Percentiles rank a stretch among this genome's conserved stretches.
phyloP scores from a whole-genome alignment of 2,113 vertebrate species.

The Xenopus borealis region DNA sequence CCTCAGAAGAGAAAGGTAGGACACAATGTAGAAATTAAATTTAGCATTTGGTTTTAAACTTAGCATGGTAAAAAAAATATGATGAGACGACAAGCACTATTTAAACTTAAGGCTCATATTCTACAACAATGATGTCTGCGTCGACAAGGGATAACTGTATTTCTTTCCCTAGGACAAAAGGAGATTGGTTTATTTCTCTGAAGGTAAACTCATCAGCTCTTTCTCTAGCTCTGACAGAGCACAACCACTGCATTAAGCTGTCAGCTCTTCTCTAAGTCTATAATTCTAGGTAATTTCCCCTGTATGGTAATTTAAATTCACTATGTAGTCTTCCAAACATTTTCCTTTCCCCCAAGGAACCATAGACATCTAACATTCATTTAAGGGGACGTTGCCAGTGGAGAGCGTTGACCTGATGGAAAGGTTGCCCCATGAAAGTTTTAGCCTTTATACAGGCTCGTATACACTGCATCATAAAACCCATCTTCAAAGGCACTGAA shows the following conservation, averaged over 20 bases:
- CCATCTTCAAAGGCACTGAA: slow-evolving; percentile 39
- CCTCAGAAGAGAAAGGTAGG: no score
- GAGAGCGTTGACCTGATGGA: slow-evolving; percentile 31
- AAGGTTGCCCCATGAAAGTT: slow-evolving; percentile 32
- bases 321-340: slow-evolving; percentile 23
- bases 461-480: slow-evolving; percentile 35
- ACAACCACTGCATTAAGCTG: slow-evolving; percentile 41
- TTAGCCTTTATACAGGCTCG: slow-evolving; percentile 36
- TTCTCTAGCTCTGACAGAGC: slow-evolving; percentile 25
- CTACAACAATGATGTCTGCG: slow-evolving; percentile 34
- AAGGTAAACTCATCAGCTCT: slow-evolving; percentile 38
- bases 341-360: slow-evolving; percentile 28
- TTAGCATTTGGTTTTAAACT: background rate
- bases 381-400: slow-evolving; percentile 33
- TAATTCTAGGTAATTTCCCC: slow-evolving; percentile 30
- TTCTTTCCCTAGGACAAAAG: slow-evolving; percentile 22
- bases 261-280: slow-evolving; percentile 36
- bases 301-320: slow-evolving; percentile 26
- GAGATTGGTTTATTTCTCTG: slow-evolving; percentile 24
- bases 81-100: slow-evolving; percentile 13
- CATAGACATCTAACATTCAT: slow-evolving; percentile 31
- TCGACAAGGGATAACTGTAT: slow-evolving; percentile 32
- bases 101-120: slow-evolving; percentile 33
- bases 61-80: slow-evolving; percentile 15
- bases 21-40: background rate